A percentile compares a stretch with the other conserved stretches of the same genome.
These are phyloP conservation scores for Mustelus asterias DNA, from an alignment of 2,113 vertebrate species.

Conservation along the genomic window DNA sequence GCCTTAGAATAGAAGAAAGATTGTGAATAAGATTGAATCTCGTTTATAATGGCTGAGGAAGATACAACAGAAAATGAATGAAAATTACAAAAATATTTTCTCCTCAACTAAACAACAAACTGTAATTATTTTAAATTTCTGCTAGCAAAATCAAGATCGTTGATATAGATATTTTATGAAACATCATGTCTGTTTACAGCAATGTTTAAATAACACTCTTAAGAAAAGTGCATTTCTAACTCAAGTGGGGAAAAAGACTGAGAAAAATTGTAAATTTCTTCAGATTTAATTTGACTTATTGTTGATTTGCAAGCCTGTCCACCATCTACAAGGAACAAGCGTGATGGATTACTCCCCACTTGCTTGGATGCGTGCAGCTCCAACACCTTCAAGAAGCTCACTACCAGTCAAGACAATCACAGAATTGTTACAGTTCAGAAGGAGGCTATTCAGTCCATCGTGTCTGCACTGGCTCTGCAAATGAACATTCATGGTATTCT, in stretches of 20 bases:
- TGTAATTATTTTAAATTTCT: not conserved
- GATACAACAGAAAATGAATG: not conserved
- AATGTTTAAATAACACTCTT: not conserved
- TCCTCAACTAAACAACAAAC: not conserved
- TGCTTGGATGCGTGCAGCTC: no score
- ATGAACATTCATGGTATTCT: no score
- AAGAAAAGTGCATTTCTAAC: not conserved
- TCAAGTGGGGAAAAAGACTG: not conserved
- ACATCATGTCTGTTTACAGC: not conserved
- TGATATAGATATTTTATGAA: not conserved
- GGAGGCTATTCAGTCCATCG: no score
- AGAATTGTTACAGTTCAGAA: no score
- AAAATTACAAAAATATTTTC: not conserved
- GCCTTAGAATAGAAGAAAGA: not conserved
- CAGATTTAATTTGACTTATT: not conserved
- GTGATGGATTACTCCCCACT: no score
- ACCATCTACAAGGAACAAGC: not conserved
- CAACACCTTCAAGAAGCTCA: no score
- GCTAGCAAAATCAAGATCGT: not conserved
- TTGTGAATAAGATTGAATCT: not conserved
- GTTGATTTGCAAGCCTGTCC: not conserved
- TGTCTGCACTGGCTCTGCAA: no score
- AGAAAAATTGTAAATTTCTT: not conserved
- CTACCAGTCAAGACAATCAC: no score
- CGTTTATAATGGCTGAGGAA: not conserved